A percentile compares a stretch with the other conserved stretches of the same genome.
Evolutionary conservation across 1,140 invertebrate genomes (phyloP).

Genomic region (Zaprionus tsacasi): DNA sequence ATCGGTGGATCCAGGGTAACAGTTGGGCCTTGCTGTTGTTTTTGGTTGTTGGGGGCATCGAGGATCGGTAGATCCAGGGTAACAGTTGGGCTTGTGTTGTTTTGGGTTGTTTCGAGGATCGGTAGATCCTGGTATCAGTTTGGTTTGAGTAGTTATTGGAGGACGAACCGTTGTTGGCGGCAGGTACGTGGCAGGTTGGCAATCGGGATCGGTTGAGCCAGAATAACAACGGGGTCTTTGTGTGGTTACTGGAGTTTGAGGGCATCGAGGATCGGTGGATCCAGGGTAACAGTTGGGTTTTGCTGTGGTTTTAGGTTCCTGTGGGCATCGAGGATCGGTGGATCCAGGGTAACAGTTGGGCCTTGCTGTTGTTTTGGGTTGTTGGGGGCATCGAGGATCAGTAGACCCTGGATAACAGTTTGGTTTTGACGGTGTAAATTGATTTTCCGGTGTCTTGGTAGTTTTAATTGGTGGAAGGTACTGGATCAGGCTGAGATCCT

Average conservation of each 20-base stretch:
- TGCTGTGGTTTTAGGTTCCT: conserved; percentile 16
- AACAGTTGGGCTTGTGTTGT: conserved; percentile 65
- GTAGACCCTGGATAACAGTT: conserved; percentile 39
- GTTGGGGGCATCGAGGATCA: conserved; percentile 29
- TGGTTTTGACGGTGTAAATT: conserved; percentile 18
- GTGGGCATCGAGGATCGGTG: conserved; percentile 77
- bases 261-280: conserved; percentile 13
- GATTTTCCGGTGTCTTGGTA: conserved; percentile 48
- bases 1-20: not conserved
- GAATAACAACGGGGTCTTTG: conserved; percentile 58
- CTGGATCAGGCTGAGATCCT: conserved; percentile 42
- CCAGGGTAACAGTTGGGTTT: conserved; percentile 5
- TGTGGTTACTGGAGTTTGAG: not conserved
- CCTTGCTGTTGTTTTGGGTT: conserved; percentile 33
- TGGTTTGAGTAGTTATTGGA: conserved; percentile 1
- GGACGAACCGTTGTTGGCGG: too few relatives aligned
- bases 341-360: conserved; percentile 75
- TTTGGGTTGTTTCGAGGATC: conserved; percentile 66
- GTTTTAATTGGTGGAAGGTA: conserved; percentile 39
- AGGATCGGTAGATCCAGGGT: conserved; percentile 80
- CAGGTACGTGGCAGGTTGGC: too few relatives aligned
- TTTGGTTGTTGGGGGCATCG: conserved; percentile 45
- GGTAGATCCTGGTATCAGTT: conserved; percentile 78
- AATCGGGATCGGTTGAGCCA: conserved; percentile 73
- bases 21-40: conserved; percentile 9